Evolutionary conservation across 2,888 invertebrate species (phyloP).

Genomic region (Erebia ligea): DNA sequence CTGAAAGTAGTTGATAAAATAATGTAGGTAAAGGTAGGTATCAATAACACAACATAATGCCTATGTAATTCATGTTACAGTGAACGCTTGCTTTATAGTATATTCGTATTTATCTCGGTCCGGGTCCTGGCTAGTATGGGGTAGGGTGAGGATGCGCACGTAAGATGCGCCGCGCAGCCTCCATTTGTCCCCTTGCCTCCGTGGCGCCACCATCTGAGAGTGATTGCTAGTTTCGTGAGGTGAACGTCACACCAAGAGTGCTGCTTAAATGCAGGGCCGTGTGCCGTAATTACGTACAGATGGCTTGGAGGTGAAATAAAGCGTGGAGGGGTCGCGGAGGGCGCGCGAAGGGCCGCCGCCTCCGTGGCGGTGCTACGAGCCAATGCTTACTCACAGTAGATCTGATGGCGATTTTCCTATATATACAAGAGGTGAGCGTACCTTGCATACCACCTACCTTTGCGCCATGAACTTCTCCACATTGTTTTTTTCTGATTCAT

Average conservation of each 20-base stretch:
- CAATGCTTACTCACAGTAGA: conserved; percentile 92
- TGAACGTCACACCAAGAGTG: conserved; percentile 58
- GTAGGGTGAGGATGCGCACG: conserved; percentile 73
- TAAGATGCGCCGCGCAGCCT: conserved; percentile 79
- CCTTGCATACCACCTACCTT: conserved; percentile 11
- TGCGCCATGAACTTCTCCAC: conserved; percentile 26
- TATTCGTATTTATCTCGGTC: conserved; percentile 13
- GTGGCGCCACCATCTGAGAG: conserved; percentile 73
- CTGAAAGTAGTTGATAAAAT: not conserved
- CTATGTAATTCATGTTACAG: conserved; percentile 15
- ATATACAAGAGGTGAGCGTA: conserved; percentile 88
- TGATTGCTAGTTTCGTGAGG: conserved; percentile 61
- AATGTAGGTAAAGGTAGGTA: not conserved
- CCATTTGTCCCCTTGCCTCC: conserved; percentile 60
- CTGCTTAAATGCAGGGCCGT: conserved; percentile 45
- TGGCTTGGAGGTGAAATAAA: conserved; percentile 74
- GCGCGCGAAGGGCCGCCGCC: conserved; percentile 78
- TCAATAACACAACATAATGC: not conserved
- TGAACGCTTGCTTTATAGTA: conserved; percentile 24
- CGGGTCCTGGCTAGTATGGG: conserved; percentile 24
- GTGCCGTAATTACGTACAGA: conserved; percentile 67
- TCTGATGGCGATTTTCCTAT: conserved; percentile 94
- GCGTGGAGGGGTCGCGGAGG: conserved; percentile 81
- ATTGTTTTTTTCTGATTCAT: conserved; percentile 1
- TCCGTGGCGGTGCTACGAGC: conserved; percentile 86